These are phyloP conservation scores for Geotrypetes seraphini DNA, from an alignment of 2,797 vertebrate genomes.

Conservation along the genomic window DNA sequence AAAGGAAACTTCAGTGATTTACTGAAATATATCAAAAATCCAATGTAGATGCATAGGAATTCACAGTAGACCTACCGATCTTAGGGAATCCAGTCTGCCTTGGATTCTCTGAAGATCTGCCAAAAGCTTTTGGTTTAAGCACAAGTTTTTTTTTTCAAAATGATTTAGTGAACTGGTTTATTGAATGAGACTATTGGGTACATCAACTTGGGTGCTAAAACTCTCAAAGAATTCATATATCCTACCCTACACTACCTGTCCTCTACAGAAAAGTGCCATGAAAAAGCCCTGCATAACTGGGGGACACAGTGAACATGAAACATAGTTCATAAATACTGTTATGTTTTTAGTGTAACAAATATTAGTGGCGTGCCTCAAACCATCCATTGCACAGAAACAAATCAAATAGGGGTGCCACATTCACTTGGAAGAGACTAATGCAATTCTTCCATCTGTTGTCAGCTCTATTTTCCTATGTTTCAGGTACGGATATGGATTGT, in stretches of 20 bases:
- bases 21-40: no score
- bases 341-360: slow-evolving; percentile 1
- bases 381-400: not conserved
- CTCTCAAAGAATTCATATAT: slow-evolving; percentile 15
- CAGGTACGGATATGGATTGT: no score
- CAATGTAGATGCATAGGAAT: no score
- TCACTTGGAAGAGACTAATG: not conserved
- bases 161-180: no score
- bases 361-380: not conserved
- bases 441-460: no score
- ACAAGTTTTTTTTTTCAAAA: no score
- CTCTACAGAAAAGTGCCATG: slow-evolving; percentile 15
- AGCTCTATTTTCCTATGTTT: no score
- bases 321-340: slow-evolving; percentile 14
- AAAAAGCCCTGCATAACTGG: slow-evolving; percentile 15
- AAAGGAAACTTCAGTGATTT: no score
- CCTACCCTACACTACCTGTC: slow-evolving; percentile 25
- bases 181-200: no score
- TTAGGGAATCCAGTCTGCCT: slow-evolving; percentile 14
- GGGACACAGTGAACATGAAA: slow-evolving; percentile 9
- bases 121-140: no score
- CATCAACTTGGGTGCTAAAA: no score
- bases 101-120: slow-evolving; percentile 11
- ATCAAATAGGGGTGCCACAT: not conserved
- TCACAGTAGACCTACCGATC: no score